Evolutionary conservation across 2,888 invertebrate species (phyloP).

Genomic region (Philereme vetulata): DNA sequence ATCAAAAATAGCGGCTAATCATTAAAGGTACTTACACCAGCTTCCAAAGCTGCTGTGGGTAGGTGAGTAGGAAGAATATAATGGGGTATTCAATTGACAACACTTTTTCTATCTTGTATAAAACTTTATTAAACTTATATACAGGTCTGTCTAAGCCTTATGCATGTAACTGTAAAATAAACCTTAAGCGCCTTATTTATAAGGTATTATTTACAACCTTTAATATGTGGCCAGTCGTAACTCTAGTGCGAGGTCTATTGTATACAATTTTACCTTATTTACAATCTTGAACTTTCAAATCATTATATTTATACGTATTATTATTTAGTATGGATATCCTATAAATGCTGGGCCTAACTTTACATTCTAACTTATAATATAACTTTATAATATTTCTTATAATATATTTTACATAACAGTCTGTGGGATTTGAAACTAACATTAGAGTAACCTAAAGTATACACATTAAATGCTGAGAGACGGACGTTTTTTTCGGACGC

Average conservation of each 20-base stretch:
- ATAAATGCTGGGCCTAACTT: conserved; percentile 34
- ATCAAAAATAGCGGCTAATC: too few species aligned
- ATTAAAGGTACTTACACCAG: too few species aligned
- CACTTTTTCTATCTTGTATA: background rate
- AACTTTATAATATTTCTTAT: conserved; percentile 37
- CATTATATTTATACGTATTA: conserved; percentile 11
- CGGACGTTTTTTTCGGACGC: conserved; percentile 90
- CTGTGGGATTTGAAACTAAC: conserved; percentile 57
- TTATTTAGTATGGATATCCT: conserved; percentile 23
- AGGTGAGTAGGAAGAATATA: too few species aligned
- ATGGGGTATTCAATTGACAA: background rate
- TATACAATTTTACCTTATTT: conserved; percentile 39
- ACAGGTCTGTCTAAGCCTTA: conserved; percentile 8
- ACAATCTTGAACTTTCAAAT: conserved; percentile 40
- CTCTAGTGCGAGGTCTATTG: conserved; percentile 65
- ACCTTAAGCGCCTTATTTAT: conserved; percentile 27
- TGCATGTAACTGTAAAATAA: conserved; percentile 34
- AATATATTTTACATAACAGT: conserved; percentile 63
- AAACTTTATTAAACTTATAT: conserved; percentile 13
- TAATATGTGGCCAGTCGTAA: conserved; percentile 39
- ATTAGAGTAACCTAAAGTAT: conserved; percentile 44
- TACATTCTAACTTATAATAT: conserved; percentile 25
- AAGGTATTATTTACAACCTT: conserved; percentile 57
- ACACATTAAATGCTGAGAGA: conserved; percentile 88
- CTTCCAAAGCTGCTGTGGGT: too few species aligned